Percentiles rank a stretch among this genome's conserved stretches.
Evolutionary conservation across 1,140 invertebrate genomes (phyloP).

Genomic region (Drosophila bipectinata): DNA sequence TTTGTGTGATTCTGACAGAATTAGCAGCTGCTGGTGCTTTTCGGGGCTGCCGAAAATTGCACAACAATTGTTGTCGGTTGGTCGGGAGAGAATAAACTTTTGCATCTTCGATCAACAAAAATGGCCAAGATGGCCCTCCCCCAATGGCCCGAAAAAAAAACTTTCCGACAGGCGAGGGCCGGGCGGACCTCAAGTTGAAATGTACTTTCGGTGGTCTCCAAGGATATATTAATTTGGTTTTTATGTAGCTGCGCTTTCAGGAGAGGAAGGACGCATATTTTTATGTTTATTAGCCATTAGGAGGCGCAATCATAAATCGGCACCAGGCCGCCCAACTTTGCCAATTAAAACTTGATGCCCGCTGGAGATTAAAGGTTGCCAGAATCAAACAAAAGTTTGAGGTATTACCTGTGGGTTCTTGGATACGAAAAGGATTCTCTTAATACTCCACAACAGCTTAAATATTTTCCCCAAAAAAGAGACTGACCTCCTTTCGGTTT

Average conservation of each 20-base stretch:
- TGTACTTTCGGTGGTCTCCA: conserved; percentile 71
- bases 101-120: conserved; percentile 39
- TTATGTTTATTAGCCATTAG: conserved; percentile 78
- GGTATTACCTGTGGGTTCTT: no score
- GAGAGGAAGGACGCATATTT: conserved; percentile 41
- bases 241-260: conserved; percentile 67
- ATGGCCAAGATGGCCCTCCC: conserved; percentile 13
- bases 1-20: conserved; percentile 80
- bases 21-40: conserved; percentile 69
- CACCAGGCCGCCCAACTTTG: conserved; percentile 47
- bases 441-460: background rate
- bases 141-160: conserved; percentile 7
- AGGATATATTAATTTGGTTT: conserved; percentile 81
- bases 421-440: background rate
- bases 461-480: no score
- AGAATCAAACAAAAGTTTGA: conserved; percentile 44
- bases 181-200: conserved; percentile 30
- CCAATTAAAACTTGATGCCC: conserved; percentile 71
- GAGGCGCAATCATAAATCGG: conserved; percentile 6
- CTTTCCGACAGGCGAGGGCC: background rate
- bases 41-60: conserved; percentile 63
- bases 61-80: conserved; percentile 52
- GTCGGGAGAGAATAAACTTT: conserved; percentile 30
- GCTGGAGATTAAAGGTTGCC: conserved; percentile 47
- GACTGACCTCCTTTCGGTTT: background rate